Conservation (phyloP, 2,888 invertebrate genomes). For the Drosophila emarginata region DNA sequence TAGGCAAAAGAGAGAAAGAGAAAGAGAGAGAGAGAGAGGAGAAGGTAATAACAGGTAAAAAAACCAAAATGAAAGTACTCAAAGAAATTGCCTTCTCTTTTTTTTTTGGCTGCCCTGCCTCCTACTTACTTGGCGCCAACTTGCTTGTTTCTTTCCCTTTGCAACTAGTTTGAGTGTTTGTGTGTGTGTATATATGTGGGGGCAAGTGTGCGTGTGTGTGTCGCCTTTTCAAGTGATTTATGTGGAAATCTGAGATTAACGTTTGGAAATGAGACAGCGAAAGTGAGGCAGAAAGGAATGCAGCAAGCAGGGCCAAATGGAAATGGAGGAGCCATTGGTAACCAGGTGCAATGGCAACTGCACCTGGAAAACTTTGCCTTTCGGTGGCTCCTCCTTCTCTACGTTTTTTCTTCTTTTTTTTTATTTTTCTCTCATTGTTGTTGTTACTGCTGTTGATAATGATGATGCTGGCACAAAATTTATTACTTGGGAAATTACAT, state of each 20-base stretch:
- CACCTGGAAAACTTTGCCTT: constrained; percentile 44
- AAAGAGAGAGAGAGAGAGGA: background rate
- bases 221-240: constrained; percentile 74
- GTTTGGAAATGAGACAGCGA: constrained; percentile 56
- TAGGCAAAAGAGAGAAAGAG: constrained; percentile 8
- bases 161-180: background rate
- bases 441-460: constrained; percentile 61
- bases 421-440: background rate
- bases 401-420: constrained; percentile 13
- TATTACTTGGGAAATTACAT: constrained; percentile 73
- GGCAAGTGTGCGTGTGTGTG: constrained; percentile 51
- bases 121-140: background rate
- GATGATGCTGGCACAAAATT: constrained; percentile 69
- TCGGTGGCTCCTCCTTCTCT: constrained; percentile 6
- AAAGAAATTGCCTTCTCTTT: constrained; percentile 63
- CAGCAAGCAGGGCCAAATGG: background rate
- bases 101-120: constrained; percentile 9
- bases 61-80: constrained; percentile 67
- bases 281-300: constrained; percentile 13
- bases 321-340: constrained; percentile 11
- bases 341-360: constrained; percentile 54
- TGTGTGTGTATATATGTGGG: background rate
- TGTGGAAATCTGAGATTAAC: constrained; percentile 76
- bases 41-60: constrained; percentile 35
- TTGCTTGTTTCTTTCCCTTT: constrained; percentile 12